Evolutionary conservation across 2,797 vertebrate genomes (phyloP).

Genomic region (Pterois miles): DNA sequence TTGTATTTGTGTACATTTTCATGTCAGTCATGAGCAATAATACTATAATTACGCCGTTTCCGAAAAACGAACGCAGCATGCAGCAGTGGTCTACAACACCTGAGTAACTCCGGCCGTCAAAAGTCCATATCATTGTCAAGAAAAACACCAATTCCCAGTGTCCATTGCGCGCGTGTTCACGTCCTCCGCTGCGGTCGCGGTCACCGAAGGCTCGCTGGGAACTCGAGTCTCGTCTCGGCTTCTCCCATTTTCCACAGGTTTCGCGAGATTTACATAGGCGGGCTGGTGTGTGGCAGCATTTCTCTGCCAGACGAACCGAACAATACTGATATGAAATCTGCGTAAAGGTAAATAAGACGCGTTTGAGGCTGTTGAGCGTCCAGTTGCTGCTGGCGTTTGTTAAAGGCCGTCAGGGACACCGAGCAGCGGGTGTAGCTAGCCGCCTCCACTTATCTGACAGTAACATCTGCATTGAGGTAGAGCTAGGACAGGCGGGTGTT

Average conservation of each 20-base stretch:
- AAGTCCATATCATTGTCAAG: neutral
- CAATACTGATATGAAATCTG: slow-evolving; percentile 82
- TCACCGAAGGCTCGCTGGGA: slow-evolving; percentile 45
- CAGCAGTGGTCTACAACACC: neutral
- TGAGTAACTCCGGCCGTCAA: neutral
- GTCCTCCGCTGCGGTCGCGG: neutral
- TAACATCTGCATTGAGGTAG: slow-evolving; percentile 75
- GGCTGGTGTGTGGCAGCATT: slow-evolving; percentile 70
- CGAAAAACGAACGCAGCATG: neutral
- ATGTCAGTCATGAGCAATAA: neutral
- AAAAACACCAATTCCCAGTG: slow-evolving; percentile 57
- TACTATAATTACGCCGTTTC: neutral
- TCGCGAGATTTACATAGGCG: slow-evolving; percentile 75
- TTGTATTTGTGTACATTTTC: neutral
- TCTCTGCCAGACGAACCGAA: slow-evolving; percentile 72
- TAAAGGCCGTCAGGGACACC: slow-evolving; percentile 19
- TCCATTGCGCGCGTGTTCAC: slow-evolving; percentile 18
- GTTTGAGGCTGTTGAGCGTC: neutral
- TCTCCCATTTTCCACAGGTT: slow-evolving; percentile 67
- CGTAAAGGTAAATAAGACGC: slow-evolving; percentile 78
- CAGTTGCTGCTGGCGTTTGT: slow-evolving; percentile 13
- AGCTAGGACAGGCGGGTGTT: slow-evolving; percentile 47
- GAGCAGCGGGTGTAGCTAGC: slow-evolving; percentile 53
- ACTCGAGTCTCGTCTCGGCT: slow-evolving; percentile 37
- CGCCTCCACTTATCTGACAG: slow-evolving; percentile 58